Evolutionary conservation across 2,797 vertebrate species (phyloP).

Genomic region (Phaenicophaeus curvirostris): DNA sequence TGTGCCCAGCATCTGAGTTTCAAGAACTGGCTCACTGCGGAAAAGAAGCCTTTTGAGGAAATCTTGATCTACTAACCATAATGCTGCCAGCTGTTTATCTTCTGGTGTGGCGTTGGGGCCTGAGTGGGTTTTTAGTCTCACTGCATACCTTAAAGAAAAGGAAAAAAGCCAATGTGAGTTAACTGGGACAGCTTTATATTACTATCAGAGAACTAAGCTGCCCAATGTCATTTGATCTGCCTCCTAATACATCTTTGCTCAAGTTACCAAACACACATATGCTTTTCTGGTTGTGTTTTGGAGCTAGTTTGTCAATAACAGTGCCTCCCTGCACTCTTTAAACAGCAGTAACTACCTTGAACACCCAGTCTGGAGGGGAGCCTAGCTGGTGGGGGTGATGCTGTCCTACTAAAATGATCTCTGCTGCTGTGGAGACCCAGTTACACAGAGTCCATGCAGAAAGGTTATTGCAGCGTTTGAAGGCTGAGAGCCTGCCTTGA

Average conservation of each 20-base stretch:
- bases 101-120: conserved; percentile 88
- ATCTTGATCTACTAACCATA: conserved; percentile 85
- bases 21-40: neutral
- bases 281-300: neutral
- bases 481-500: conserved; percentile 32
- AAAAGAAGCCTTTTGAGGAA: neutral
- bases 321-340: neutral
- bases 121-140: conserved; percentile 95
- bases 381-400: neutral
- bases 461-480: neutral
- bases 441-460: neutral
- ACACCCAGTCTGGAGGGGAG: neutral
- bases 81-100: conserved; percentile 95
- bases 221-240: neutral
- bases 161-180: neutral
- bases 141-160: conserved; percentile 89
- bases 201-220: neutral
- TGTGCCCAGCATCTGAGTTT: neutral
- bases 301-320: neutral
- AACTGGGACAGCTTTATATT: neutral
- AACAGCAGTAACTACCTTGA: neutral
- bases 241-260: neutral
- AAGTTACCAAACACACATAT: neutral
- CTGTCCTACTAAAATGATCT: conserved; percentile 17
- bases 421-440: neutral